phyloP scores from a whole-genome alignment of 2,888 invertebrate genomes.

The Callyntrura sp. region DNA sequence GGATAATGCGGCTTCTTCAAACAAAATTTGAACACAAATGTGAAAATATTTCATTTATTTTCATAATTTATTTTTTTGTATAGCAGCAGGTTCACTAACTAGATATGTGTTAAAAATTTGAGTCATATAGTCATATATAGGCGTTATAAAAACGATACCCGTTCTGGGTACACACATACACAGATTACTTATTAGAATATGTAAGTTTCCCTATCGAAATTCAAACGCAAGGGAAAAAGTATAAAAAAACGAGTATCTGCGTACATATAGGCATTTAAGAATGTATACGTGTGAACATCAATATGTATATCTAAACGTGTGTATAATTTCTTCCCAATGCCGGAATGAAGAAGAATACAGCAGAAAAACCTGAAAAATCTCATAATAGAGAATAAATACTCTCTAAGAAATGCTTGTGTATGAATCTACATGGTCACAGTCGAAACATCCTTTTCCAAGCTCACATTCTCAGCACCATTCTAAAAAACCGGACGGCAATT shows the following conservation, averaged over 20 bases:
- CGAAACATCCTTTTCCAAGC: too few species aligned
- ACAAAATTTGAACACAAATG: constrained; percentile 27
- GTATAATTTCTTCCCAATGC: too few species aligned
- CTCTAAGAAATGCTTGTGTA: too few species aligned
- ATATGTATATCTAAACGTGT: too few species aligned
- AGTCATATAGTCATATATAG: background rate
- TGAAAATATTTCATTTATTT: constrained; percentile 42
- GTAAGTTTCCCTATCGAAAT: background rate
- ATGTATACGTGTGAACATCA: too few species aligned
- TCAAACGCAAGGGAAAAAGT: too few species aligned
- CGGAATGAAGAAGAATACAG: too few species aligned
- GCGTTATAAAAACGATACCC: constrained; percentile 8
- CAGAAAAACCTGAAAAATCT: too few species aligned
- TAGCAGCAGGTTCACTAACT: constrained; percentile 40
- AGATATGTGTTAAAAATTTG: background rate
- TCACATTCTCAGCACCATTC: background rate
- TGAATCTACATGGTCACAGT: too few species aligned
- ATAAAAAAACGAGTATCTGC: too few species aligned
- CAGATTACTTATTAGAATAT: background rate
- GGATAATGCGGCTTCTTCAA: constrained; percentile 57
- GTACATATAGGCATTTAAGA: too few species aligned
- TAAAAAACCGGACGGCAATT: constrained; percentile 30
- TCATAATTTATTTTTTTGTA: constrained; percentile 52
- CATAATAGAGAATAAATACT: too few species aligned
- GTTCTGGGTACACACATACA: background rate